Base-by-base conservation (phyloP, 1,140 invertebrate species). In the Pentalonia nigronervosa region DNA sequence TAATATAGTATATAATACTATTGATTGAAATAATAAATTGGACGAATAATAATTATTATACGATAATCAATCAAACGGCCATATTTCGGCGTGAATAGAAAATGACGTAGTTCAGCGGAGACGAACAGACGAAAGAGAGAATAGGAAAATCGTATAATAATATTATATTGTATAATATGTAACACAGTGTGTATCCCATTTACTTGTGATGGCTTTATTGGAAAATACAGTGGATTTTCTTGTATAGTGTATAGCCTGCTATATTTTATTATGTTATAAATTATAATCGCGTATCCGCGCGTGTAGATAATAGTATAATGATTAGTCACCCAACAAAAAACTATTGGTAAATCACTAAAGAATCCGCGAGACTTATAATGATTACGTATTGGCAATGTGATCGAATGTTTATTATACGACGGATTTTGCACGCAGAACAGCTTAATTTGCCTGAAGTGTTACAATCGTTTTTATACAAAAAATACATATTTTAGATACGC, bases 361-460 rank as follows among this genome's bases (percentile, higher is more conserved):
- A 89, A 53, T 53, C 48, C 9, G 17, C 50, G 21, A 47, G 36
- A 53, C 9, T 53, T 23, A 34, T 23, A 86, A 86, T 47, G 7
- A 36, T 89, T n/a, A 25, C 7, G 45, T 36, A 53, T 89, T 53
- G n/a, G 48, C 47, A 23, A 89, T 53, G 20, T 9, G 11, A 53
- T 30, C 87, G 2, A 48, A 36, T 50, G 48, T 89, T 89, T 89
- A 36, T 53, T 53, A 53, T 88, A 50, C 30, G 8, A 53, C 45
- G 9, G 45, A 25, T 89, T 53, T 89, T 89, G 87, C 53, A 23
- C 87, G 8, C n/a, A 6, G 48, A 53, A 87, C 47, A 17, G 30
- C n/a, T 34, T 87, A 87, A 89, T 89, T 53, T 53, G 87, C 48
- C 53, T 86, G 84, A 17, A 48, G 47, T 20, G 45, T 87, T 48